These are phyloP conservation scores for Lutjanus erythropterus DNA, from an alignment of 2,113 vertebrate species.

Conservation along the genomic window DNA sequence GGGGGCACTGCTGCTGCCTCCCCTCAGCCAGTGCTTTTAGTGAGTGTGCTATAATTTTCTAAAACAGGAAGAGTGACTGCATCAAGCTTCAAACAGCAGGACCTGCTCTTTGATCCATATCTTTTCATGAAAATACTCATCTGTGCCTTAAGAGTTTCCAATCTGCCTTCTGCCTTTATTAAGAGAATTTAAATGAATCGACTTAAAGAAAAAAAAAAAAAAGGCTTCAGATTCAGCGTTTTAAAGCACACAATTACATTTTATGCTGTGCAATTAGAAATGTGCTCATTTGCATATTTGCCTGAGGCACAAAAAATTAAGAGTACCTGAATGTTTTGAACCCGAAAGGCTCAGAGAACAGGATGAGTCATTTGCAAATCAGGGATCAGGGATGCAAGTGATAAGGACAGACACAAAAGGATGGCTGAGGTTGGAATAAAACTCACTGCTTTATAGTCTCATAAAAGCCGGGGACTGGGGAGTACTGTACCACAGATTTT, in stretches of 20 bases:
- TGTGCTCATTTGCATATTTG: constrained; percentile 53
- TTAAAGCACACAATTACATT: constrained; percentile 33
- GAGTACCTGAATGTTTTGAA: constrained; percentile 41
- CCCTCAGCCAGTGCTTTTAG: constrained; percentile 65
- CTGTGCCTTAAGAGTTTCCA: constrained; percentile 46
- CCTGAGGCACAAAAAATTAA: constrained; percentile 23
- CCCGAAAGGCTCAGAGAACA: constrained; percentile 31
- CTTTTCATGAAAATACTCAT: constrained; percentile 59
- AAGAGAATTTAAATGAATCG: constrained; percentile 33
- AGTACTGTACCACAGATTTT: constrained; percentile 5
- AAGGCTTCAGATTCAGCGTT: constrained; percentile 15
- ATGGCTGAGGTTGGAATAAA: constrained; percentile 24
- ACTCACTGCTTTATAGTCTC: constrained; percentile 25
- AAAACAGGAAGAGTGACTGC: constrained; percentile 71
- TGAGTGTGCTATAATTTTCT: constrained; percentile 70
- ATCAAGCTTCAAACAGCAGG: constrained; percentile 67
- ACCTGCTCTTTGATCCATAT: constrained; percentile 64
- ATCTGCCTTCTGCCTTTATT: constrained; percentile 33
- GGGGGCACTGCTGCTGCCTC: constrained; percentile 43
- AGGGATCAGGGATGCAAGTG: constrained; percentile 17
- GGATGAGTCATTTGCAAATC: constrained; percentile 52
- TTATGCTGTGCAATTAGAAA: constrained; percentile 50
- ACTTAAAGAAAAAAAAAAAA: constrained; percentile 7
- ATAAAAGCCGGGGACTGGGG: constrained; percentile 8
- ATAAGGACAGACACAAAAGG: constrained; percentile 33